Conservation (phyloP, 2,113 vertebrate genomes). For the Percina caprodes region DNA sequence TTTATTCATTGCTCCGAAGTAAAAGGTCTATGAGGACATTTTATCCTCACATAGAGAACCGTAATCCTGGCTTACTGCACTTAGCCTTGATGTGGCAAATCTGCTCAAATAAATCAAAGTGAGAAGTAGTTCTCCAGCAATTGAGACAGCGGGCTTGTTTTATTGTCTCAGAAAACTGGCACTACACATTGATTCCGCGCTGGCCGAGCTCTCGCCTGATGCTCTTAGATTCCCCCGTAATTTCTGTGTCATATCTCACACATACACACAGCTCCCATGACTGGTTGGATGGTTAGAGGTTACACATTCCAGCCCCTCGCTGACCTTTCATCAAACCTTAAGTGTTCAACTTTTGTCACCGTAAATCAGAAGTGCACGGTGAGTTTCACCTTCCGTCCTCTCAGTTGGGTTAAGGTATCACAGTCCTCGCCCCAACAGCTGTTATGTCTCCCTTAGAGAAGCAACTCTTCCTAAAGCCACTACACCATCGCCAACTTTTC, state of each 20-base stretch:
- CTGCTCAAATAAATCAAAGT: slow-evolving; percentile 87
- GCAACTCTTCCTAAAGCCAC: background rate
- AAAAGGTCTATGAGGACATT: slow-evolving; percentile 51
- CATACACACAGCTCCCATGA: slow-evolving; percentile 26
- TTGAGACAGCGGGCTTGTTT: slow-evolving; percentile 88
- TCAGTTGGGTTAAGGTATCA: slow-evolving; percentile 1
- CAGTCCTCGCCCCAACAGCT: slow-evolving; percentile 11
- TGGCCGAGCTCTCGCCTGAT: slow-evolving; percentile 87
- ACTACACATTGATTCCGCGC: slow-evolving; percentile 89
- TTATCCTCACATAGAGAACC: slow-evolving; percentile 75
- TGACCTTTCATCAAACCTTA: slow-evolving; percentile 23
- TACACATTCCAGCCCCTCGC: slow-evolving; percentile 13
- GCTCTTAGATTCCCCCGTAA: slow-evolving; percentile 84
- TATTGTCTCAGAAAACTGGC: slow-evolving; percentile 88
- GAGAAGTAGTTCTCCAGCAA: slow-evolving; percentile 89
- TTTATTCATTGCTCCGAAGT: slow-evolving; percentile 32
- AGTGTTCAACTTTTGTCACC: slow-evolving; percentile 19
- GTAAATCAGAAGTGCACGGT: background rate
- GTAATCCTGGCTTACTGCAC: slow-evolving; percentile 84
- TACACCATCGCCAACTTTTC: too few species aligned
- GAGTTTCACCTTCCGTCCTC: background rate
- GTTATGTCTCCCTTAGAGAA: slow-evolving; percentile 13
- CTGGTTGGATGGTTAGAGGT: slow-evolving; percentile 9
- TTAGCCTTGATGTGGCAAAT: slow-evolving; percentile 85
- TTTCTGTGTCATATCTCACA: slow-evolving; percentile 48